Evolutionary conservation across 2,888 invertebrate genomes (phyloP).

Genomic region (Caenorhabditis sp.): DNA sequence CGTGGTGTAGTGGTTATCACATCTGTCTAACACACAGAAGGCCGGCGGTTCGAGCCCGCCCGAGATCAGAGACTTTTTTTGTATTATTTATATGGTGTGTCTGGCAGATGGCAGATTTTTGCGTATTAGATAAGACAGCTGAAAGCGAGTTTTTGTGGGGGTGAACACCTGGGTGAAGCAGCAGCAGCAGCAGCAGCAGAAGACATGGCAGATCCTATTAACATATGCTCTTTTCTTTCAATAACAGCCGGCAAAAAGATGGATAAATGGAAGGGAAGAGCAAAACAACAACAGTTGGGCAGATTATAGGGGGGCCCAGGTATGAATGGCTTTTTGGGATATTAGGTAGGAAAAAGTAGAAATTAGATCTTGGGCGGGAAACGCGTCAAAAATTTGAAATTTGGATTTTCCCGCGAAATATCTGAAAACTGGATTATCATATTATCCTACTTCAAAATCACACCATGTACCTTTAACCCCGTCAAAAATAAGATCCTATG

Average conservation of each 20-base stretch:
- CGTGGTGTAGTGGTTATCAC: constrained; percentile 70
- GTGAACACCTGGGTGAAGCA: background rate
- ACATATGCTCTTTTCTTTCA: background rate
- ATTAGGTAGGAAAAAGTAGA: too few species aligned
- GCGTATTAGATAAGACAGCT: background rate
- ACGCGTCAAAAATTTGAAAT: too few species aligned
- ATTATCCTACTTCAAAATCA: too few species aligned
- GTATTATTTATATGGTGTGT: background rate
- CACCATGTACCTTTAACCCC: background rate
- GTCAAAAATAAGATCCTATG: too few species aligned
- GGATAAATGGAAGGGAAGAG: too few species aligned
- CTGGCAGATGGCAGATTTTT: background rate
- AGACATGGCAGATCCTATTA: background rate
- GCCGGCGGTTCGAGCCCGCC: constrained; percentile 69
- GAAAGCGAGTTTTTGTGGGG: background rate
- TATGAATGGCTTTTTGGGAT: too few species aligned
- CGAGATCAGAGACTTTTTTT: constrained; percentile 53
- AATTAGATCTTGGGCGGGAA: too few species aligned
- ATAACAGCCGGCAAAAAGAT: background rate
- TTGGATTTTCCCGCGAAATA: too few species aligned
- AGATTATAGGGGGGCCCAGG: background rate
- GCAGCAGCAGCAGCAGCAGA: background rate
- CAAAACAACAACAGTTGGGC: background rate
- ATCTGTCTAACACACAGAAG: constrained; percentile 70
- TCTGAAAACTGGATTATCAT: background rate